Evolutionary conservation across 2,888 invertebrate species (phyloP), one percentile per base, ranked within the genome.

Genomic region (Cyclophora punctaria): DNA sequence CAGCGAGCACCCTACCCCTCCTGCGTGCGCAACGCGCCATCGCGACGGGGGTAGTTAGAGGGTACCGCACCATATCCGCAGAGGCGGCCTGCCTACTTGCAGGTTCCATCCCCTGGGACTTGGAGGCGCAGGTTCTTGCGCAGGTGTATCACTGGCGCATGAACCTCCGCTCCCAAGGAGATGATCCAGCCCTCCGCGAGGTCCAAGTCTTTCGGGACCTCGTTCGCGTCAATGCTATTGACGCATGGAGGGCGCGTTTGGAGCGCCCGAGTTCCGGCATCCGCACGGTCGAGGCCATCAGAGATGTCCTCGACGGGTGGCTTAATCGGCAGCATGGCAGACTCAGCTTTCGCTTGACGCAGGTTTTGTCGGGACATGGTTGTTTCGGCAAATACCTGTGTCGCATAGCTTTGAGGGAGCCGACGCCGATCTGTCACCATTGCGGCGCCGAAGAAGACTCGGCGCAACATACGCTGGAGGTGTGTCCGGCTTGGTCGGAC

Each of bases 11-110:
- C 5, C 4, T 5, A 4, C 4, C 37, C 5, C 4, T 37, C 37
- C 37, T 47, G 6, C 45, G 41, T 20, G 40, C 48, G 7, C 48
- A 50, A 44, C 47, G 44, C 41, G 41, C 40, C 7, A 45, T 50
- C 35, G 45, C 48, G 1, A 35, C 45, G n/a, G 45, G 45, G 34
- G 41, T 45, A 2, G 45, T 49, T 6, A 41, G 46, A 7, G 52
- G 49, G 33, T 52, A 52, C 20, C 52, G 52, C 40, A 49, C 52
- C 3, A 20, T 52, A 3, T 52, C 53, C 3, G 47, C 7, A 34
- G 52, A 49, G 43, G 52, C 48, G n/a, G 45, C 49, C 40, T 45
- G 45, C 33, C n/a, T 46, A 2, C 7, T 52, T 20, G 49, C 52
- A 3, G 47, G 52, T 3, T 47, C 52, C 7, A 43, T 40, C 4